These are phyloP conservation scores for Aspidapion aeneum DNA, from an alignment of 2,888 invertebrate genomes.

Conservation along the genomic window DNA sequence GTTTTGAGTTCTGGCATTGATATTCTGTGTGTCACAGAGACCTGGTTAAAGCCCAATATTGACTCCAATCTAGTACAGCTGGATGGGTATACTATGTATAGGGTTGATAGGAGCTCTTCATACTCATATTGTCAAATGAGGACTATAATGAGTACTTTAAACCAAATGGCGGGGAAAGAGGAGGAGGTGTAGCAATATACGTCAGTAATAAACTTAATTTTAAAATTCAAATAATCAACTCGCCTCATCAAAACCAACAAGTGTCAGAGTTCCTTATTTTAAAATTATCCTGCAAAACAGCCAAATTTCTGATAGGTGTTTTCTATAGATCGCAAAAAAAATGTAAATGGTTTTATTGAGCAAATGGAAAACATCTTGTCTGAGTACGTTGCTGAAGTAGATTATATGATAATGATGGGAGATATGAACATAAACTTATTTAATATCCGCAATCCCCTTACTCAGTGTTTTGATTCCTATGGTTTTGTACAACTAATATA, in stretches of 20 bases:
- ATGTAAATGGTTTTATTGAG: neutral
- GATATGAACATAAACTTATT: constrained; percentile 14
- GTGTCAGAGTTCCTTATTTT: constrained; percentile 2
- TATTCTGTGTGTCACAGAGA: neutral
- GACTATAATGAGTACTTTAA: neutral
- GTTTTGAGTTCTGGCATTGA: neutral
- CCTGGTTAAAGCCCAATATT: neutral
- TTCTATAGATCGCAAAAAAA: constrained; percentile 15
- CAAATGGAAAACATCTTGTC: constrained; percentile 14
- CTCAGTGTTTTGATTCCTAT: constrained; percentile 9
- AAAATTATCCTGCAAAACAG: constrained; percentile 1
- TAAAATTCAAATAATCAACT: constrained; percentile 5
- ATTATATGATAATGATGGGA: constrained; percentile 9
- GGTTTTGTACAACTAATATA: constrained; percentile 8
- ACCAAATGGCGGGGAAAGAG: neutral
- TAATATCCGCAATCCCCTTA: constrained; percentile 9
- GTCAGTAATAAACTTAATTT: neutral
- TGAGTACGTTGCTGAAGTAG: constrained; percentile 5
- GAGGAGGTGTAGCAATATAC: constrained; percentile 15
- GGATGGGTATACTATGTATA: neutral
- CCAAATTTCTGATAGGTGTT: constrained; percentile 6
- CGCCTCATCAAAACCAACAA: neutral
- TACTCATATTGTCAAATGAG: neutral
- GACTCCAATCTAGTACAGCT: neutral
- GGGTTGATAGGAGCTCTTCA: neutral